phyloP scores from a whole-genome alignment of 2,888 invertebrate species.

The Salticus scenicus region DNA sequence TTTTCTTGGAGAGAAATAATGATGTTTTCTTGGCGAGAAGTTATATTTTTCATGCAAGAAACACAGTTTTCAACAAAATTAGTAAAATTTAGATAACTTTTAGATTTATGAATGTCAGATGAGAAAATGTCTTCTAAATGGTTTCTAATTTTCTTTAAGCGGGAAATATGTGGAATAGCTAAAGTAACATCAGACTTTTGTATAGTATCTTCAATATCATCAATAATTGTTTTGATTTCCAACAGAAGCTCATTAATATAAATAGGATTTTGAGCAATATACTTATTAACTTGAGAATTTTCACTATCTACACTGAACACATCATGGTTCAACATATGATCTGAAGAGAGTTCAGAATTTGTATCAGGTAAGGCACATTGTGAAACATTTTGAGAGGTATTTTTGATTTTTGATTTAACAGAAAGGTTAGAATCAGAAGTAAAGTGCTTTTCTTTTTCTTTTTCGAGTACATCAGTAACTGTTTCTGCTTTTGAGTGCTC shows the following conservation, averaged over 20 bases:
- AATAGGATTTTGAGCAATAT: background rate
- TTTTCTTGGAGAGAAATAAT: slow-evolving; percentile 37
- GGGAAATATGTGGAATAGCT: background rate
- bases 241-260: slow-evolving; percentile 4
- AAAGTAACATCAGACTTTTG: background rate
- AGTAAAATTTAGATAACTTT: slow-evolving; percentile 1
- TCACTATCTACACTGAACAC: background rate
- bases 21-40: slow-evolving; percentile 30
- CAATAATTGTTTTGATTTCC: slow-evolving; percentile 26
- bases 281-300: background rate
- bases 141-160: slow-evolving; percentile 22
- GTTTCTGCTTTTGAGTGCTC: too few relatives aligned
- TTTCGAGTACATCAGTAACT: too few relatives aligned
- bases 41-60: slow-evolving; percentile 25
- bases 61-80: slow-evolving; percentile 20
- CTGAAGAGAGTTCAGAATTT: background rate
- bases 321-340: background rate
- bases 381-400: background rate
- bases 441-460: too few relatives aligned
- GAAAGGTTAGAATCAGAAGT: background rate
- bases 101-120: slow-evolving; percentile 20
- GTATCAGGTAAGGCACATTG: background rate
- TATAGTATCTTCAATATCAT: slow-evolving; percentile 6
- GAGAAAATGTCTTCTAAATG: slow-evolving; percentile 28
- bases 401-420: background rate